phyloP scores from a whole-genome alignment of 2,888 invertebrate species.

The Apamea crenata region DNA sequence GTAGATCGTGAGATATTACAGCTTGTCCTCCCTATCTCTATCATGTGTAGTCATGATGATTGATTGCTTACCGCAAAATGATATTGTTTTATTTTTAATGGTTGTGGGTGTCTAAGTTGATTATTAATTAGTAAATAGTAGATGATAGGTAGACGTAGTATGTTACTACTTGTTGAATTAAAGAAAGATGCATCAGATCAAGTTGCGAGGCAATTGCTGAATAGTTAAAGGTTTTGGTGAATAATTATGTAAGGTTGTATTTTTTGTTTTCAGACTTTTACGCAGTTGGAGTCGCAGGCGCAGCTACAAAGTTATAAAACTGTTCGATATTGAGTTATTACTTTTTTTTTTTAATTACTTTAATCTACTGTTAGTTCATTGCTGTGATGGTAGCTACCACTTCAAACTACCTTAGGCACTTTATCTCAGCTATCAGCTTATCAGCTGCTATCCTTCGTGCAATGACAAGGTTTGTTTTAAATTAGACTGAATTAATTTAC shows the following conservation, averaged over 20 bases:
- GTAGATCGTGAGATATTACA: constrained; percentile 20
- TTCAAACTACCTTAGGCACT: background rate
- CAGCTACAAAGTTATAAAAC: background rate
- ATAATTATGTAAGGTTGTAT: background rate
- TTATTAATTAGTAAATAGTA: constrained; percentile 1
- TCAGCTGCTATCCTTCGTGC: background rate
- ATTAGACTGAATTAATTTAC: background rate
- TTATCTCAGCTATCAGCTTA: background rate
- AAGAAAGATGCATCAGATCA: background rate
- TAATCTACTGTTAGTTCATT: background rate
- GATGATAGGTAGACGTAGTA: background rate
- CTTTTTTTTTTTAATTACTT: background rate
- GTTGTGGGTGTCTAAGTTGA: background rate
- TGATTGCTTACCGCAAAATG: constrained; percentile 15
- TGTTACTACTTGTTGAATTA: background rate
- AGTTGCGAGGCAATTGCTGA: background rate
- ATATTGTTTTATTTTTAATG: constrained; percentile 23
- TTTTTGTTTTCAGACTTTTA: constrained; percentile 7
- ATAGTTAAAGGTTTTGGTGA: background rate
- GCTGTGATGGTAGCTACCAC: background rate
- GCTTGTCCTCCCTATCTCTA: constrained; percentile 19
- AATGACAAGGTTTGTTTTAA: background rate
- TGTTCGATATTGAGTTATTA: background rate
- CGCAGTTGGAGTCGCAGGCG: background rate
- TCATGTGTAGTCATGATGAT: constrained; percentile 30